Evolutionary conservation across 2,113 vertebrate species (phyloP).

Genomic region (Chloropsis cyanopogon): DNA sequence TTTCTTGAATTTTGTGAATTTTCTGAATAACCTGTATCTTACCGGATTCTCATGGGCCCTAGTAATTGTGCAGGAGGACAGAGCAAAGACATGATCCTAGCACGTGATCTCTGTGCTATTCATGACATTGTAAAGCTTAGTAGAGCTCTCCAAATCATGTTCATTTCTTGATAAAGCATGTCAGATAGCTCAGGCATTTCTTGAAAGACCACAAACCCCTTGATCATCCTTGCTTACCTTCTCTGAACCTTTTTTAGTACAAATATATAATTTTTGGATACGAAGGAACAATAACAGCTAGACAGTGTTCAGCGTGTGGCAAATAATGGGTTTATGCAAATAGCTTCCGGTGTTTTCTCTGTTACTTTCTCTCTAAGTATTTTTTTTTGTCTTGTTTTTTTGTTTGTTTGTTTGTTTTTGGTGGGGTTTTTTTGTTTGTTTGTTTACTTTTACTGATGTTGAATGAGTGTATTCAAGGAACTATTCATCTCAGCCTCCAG

Average conservation of each 20-base stretch:
- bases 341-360: neutral
- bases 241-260: neutral
- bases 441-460: neutral
- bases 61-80: neutral
- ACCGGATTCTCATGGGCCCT: neutral
- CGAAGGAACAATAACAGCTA: neutral
- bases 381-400: neutral
- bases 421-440: no score
- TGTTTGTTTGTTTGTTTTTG: neutral
- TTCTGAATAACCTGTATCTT: neutral
- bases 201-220: neutral
- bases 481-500: neutral
- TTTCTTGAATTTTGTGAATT: neutral
- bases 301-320: neutral
- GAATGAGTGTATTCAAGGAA: neutral
- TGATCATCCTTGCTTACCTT: neutral
- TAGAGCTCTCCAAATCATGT: neutral
- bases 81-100: neutral
- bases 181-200: neutral
- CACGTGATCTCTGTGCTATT: accelerated
- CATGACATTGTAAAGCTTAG: neutral
- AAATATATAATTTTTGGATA: neutral
- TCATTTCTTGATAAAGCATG: neutral
- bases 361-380: neutral
- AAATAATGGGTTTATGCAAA: neutral